Base-by-base conservation (phyloP, 1,140 invertebrate species). In the Aphelenchoides fujianensis region DNA sequence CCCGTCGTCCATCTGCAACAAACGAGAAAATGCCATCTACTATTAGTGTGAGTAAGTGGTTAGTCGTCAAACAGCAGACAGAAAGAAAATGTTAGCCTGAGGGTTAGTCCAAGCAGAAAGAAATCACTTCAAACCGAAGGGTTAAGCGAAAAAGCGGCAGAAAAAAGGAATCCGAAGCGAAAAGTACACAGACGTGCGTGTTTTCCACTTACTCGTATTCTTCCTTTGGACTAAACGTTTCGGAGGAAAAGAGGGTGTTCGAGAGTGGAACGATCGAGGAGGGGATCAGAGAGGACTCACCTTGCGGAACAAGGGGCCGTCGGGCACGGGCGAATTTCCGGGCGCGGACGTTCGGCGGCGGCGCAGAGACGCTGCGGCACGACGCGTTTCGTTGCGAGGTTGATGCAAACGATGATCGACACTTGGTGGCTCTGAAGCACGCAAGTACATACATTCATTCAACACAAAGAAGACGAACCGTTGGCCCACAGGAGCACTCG, bases 1-100 rank as follows among this genome's bases (percentile, higher is more conserved):
- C 89, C 88, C 69, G 90, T 87, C 9, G 89, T 86, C 91, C 92
- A 94, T 69, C 67, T 69, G 37, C 36, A 41, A 74, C 71, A 61
- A 28, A 53, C 37, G 16, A 48, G 23, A n/a, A n/a, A n/a, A n/a
- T n/a, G n/a, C 12, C 41, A 23, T 48, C 12, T 48, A 48, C 23
- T 48, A 48, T 16, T 48, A 16, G 41, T 12, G 23, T 68, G 35
- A 35, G 23, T 12, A 41, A 30, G 52, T n/a, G 32, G 30, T 57
- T 55, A 62, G 61, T 53, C 9, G 36, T 61, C 52, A 67, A 54
- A 28, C 37, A 71, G 63, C 35, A 71, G 5, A 9, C 16, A 61
- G n/a, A 31, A 68, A 35, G 62, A 37, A 37, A 36, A 53, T 37
- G 30, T 68, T 34, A 32, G 35, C 19, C 28, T 16, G 16, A 70